A percentile compares a stretch with the other conserved stretches of the same genome.
phyloP scores from a whole-genome alignment of 1,140 invertebrate genomes.

The Scaptomyza graminum region DNA sequence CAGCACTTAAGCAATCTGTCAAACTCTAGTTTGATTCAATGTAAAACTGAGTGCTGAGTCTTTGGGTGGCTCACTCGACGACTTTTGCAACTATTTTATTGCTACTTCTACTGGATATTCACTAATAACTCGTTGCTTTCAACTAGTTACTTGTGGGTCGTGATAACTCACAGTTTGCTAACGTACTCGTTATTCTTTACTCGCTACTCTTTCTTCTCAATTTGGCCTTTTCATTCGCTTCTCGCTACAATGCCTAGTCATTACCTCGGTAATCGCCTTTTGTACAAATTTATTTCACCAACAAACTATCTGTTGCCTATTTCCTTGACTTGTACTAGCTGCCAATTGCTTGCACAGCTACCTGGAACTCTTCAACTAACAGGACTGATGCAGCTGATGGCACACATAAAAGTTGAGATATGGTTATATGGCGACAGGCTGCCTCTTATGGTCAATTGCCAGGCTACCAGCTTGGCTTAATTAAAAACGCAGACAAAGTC shows the following conservation, averaged over 20 bases:
- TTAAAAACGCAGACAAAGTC: conserved; percentile 38
- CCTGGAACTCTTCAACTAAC: conserved; percentile 19
- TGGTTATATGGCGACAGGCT: conserved; percentile 27
- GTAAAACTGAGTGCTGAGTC: conserved; percentile 2
- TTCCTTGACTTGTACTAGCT: neutral
- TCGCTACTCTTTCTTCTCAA: neutral
- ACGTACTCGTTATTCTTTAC: neutral
- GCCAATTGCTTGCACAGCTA: neutral
- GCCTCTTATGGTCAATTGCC: conserved; percentile 33
- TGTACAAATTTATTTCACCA: neutral
- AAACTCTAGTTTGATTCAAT: conserved; percentile 29
- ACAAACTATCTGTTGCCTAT: neutral
- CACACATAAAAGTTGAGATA: conserved; percentile 44
- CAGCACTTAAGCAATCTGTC: conserved; percentile 1
- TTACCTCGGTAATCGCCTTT: neutral
- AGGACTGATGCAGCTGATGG: conserved; percentile 62
- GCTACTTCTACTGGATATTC: neutral
- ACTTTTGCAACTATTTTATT: neutral
- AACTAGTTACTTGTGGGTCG: too few species aligned
- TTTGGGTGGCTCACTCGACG: neutral
- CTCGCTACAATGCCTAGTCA: neutral
- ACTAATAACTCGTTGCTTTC: neutral
- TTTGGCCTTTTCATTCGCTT: too few species aligned
- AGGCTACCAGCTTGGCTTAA: conserved; percentile 38
- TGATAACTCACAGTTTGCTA: too few species aligned